Base-by-base conservation (phyloP, 1,140 invertebrate genomes). In the Solen grandis region DNA sequence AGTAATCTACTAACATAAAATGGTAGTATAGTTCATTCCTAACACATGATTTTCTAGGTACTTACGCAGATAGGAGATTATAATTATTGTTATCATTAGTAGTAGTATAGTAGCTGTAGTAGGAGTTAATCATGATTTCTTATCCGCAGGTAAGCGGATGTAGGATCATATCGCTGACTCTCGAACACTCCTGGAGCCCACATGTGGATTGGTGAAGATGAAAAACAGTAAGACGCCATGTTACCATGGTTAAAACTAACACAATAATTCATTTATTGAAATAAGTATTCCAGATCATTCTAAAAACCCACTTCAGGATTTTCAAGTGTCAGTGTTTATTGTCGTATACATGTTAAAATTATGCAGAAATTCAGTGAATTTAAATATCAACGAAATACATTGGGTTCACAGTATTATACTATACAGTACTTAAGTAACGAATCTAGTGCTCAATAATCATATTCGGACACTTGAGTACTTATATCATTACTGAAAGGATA, bases 201-300 rank as follows among this genome's bases (percentile, higher is more conserved):
- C n/a, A 68, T 54, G n/a, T 78, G 75, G 75, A 78, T 78, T 38
- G 75, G 75, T 31, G 75, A 78, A 22, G 75, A 78, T 5, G 60
- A 78, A 41, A 78, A 69, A 69, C 75, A 78, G 75, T 78, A 78
- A 14, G 38, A 10, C 22, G n/a, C 13, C 31, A 35, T 14, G 3
- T 73, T 36, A n/a, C 14, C 16, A 31, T 14, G 2, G n/a, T 46
- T 19, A 10, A 69, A 52, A 50, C 19, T n/a, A 19, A n/a, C n/a
- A n/a, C n/a, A n/a, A n/a, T n/a, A n/a, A n/a, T n/a, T n/a, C 46
- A 4, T 25, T n/a, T 22, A 25, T 19, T 69, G 1, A 13, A 69
- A 14, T n/a, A 60, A 3, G 57, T 25, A 13, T 50, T 19, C 8
- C 46, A 50, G 46, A 13, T 19, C 8, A 50, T 8, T 19, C 8